These are phyloP conservation scores for Mesorhabditis spiculigera DNA, from an alignment of 2,888 invertebrate species.

Conservation along the genomic window DNA sequence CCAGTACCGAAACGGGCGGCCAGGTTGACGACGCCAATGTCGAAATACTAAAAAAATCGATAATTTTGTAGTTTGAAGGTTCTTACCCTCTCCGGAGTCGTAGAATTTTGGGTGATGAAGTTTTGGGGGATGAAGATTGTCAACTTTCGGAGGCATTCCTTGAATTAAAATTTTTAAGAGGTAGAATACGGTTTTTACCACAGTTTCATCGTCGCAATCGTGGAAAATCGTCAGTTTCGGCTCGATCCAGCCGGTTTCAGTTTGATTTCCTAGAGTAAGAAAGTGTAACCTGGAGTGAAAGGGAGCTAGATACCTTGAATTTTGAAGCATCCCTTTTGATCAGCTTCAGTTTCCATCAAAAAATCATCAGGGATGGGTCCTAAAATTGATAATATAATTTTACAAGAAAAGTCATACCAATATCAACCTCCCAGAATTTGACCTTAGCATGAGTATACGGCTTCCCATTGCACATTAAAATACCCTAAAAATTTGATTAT, in stretches of 20 bases:
- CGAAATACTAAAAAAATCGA: background rate
- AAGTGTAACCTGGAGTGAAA: no score
- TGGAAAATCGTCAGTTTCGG: background rate
- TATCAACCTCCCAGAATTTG: background rate
- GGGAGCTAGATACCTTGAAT: background rate
- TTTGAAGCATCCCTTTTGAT: background rate
- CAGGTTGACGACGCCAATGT: conserved; percentile 3
- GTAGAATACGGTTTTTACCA: conserved; percentile 1
- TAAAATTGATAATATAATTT: background rate
- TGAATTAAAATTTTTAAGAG: background rate
- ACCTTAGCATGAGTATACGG: background rate
- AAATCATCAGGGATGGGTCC: conserved; percentile 2
- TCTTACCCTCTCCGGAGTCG: background rate
- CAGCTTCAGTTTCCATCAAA: background rate
- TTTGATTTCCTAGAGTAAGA: background rate
- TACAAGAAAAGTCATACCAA: background rate
- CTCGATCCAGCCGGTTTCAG: background rate
- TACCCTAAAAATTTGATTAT: background rate
- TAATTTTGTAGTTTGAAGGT: background rate
- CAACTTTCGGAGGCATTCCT: background rate
- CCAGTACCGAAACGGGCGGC: background rate
- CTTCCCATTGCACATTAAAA: background rate
- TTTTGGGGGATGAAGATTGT: background rate
- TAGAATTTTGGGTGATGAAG: background rate
- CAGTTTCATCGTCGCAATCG: conserved; percentile 6